phyloP scores from a whole-genome alignment of 2,113 vertebrate species.

The Plestiodon gilberti region DNA sequence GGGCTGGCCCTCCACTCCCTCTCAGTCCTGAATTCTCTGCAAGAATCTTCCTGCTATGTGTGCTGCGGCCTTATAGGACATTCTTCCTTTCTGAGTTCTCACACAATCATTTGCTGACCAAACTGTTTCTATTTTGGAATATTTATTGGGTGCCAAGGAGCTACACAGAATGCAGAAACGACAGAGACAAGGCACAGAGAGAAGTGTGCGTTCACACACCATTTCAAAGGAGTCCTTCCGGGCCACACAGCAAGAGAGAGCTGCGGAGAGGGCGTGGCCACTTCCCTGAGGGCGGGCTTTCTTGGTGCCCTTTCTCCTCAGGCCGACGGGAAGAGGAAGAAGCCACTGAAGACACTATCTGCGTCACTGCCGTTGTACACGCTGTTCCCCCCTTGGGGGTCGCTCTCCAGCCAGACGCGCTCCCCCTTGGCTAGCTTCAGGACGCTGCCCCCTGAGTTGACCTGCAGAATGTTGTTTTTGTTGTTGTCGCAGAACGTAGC shows the following conservation, averaged over 20 bases:
- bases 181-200: neutral
- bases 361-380: slow-evolving; percentile 48
- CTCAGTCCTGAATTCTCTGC: no score
- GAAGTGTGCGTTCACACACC: no score
- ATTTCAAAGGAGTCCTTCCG: no score
- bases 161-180: neutral
- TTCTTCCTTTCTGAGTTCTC: no score
- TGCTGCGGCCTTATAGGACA: no score
- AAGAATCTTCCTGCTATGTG: no score
- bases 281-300: no score
- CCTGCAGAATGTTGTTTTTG: slow-evolving; percentile 57
- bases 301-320: neutral
- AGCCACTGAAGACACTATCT: slow-evolving; percentile 83
- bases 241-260: no score
- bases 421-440: slow-evolving; percentile 62
- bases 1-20: no score
- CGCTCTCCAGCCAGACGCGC: slow-evolving; percentile 71
- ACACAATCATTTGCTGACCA: neutral
- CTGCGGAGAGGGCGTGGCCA: neutral
- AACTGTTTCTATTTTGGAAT: neutral
- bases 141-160: neutral
- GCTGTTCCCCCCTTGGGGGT: neutral
- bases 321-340: slow-evolving; percentile 76
- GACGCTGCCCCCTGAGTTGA: slow-evolving; percentile 80
- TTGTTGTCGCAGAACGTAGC: slow-evolving; percentile 81